Conservation (phyloP, 2,113 vertebrate species). For the Nycticebus coucang region DNA sequence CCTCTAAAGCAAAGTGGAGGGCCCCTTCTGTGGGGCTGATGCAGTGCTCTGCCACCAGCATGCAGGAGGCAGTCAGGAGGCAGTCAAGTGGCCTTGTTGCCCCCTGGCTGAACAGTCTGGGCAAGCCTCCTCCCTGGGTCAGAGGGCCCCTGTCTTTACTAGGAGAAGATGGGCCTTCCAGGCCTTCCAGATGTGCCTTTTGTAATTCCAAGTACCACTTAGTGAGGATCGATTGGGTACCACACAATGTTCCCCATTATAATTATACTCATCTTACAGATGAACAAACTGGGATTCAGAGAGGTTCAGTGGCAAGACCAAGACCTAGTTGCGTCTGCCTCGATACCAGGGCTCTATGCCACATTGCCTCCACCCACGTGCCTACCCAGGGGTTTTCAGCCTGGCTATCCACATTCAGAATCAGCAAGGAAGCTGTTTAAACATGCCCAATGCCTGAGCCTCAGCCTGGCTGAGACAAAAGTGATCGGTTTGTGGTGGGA, state of each 20-base stretch:
- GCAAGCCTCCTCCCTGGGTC: neutral
- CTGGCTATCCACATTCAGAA: neutral
- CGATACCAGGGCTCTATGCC: neutral
- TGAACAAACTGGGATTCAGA: neutral
- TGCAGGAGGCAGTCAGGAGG: neutral
- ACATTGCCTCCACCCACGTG: neutral
- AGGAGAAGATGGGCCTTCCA: neutral
- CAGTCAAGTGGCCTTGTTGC: neutral
- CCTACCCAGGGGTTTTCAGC: neutral
- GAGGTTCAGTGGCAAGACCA: neutral
- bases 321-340: neutral
- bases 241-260: neutral
- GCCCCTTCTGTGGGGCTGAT: neutral
- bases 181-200: neutral
- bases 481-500: neutral
- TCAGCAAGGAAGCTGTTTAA: neutral
- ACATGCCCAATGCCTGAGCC: no score
- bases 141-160: neutral
- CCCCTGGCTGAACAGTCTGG: neutral
- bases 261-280: neutral
- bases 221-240: neutral
- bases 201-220: neutral
- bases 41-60: neutral
- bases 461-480: neutral
- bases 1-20: neutral